These are phyloP conservation scores for Drosophila multiciliata DNA, from an alignment of 2,888 invertebrate genomes.

Conservation along the genomic window DNA sequence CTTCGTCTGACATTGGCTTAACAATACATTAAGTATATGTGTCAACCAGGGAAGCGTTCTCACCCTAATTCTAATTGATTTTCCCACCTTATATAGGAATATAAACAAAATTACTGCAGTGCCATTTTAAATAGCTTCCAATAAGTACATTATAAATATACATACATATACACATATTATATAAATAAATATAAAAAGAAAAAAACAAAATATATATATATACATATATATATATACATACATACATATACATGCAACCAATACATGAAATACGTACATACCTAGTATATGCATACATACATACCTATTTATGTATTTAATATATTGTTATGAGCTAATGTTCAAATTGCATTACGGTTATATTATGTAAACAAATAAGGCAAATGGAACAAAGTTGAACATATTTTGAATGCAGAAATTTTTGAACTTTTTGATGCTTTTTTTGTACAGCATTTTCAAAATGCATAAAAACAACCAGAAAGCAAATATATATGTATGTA, in stretches of 20 bases:
- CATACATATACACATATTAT: conserved; percentile 32
- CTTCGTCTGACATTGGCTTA: conserved; percentile 40
- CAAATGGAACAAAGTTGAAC: conserved; percentile 76
- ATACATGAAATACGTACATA: conserved; percentile 60
- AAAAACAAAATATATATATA: not conserved
- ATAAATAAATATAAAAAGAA: not conserved
- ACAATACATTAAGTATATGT: conserved; percentile 7
- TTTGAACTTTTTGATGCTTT: conserved; percentile 75
- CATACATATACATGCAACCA: conserved; percentile 35
- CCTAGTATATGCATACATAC: conserved; percentile 48
- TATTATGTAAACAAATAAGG: conserved; percentile 50
- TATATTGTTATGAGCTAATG: conserved; percentile 77
- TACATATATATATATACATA: conserved; percentile 13
- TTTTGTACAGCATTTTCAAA: conserved; percentile 60
- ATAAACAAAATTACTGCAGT: conserved; percentile 83
- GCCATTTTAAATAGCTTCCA: conserved; percentile 84
- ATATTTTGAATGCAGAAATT: conserved; percentile 72
- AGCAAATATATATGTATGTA: conserved; percentile 21
- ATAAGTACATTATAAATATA: conserved; percentile 65
- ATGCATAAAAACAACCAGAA: conserved; percentile 28
- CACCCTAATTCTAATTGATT: conserved; percentile 81
- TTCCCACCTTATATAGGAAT: conserved; percentile 83
- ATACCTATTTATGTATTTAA: conserved; percentile 65
- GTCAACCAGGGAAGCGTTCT: conserved; percentile 29
- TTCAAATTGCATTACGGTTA: conserved; percentile 75